phyloP scores from a whole-genome alignment of 1,140 invertebrate genomes.

The Pararge aegeria region DNA sequence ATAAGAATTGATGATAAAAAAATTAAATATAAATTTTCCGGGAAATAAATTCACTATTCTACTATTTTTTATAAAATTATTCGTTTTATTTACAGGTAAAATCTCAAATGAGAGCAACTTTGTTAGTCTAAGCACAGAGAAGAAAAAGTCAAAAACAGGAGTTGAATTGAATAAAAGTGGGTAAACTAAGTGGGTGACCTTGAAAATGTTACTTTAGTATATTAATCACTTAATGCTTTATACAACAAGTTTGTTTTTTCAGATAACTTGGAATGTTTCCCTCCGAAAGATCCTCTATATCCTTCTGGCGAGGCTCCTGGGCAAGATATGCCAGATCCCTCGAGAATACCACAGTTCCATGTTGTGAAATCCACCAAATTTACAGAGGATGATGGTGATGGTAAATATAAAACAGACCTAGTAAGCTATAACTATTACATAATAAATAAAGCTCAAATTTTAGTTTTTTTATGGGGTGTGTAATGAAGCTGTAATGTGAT shows the following conservation, averaged over 20 bases:
- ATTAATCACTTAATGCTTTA: background rate
- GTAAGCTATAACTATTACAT: conserved; percentile 4
- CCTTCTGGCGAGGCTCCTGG: background rate
- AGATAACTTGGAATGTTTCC: background rate
- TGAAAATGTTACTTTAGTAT: background rate
- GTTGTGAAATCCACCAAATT: conserved; percentile 50
- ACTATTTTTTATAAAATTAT: too few relatives aligned
- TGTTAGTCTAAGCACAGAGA: conserved; percentile 49
- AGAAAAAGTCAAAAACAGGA: conserved; percentile 45
- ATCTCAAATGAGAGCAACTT: conserved; percentile 32
- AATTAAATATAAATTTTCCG: too few relatives aligned
- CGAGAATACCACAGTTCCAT: conserved; percentile 40
- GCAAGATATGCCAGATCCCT: conserved; percentile 10
- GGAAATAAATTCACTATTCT: too few relatives aligned
- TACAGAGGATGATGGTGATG: conserved; percentile 43
- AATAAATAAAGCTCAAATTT: too few relatives aligned
- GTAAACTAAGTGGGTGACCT: conserved; percentile 28
- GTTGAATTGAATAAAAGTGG: conserved; percentile 46
- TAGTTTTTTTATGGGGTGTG: too few relatives aligned
- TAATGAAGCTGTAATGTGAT: too few relatives aligned
- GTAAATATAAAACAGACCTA: conserved; percentile 20
- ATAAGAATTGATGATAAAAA: too few relatives aligned
- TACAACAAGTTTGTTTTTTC: background rate
- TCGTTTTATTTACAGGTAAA: conserved; percentile 22
- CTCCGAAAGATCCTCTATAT: background rate